phyloP scores from a whole-genome alignment of 1,140 invertebrate species.

The Zaprionus camerounensis region DNA sequence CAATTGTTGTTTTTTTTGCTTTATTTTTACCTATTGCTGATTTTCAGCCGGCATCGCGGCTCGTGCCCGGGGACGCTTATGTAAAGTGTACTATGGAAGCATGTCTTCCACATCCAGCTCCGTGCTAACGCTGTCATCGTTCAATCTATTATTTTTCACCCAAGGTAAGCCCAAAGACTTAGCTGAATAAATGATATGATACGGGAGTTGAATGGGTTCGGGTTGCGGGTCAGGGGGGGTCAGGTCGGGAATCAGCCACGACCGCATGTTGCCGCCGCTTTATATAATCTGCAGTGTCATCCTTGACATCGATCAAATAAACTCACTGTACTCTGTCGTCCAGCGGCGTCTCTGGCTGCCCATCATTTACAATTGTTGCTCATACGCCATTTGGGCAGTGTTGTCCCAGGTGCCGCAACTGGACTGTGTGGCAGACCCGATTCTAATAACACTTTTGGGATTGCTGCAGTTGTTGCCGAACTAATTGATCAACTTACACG shows the following conservation, averaged over 20 bases:
- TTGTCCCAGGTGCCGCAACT: background rate
- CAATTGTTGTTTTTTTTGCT: constrained; percentile 22
- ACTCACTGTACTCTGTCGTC: background rate
- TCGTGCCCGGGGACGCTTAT: constrained; percentile 61
- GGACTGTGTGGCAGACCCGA: background rate
- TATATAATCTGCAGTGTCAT: constrained; percentile 34
- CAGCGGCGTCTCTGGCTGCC: background rate
- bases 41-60: constrained; percentile 50
- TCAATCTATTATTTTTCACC: constrained; percentile 84
- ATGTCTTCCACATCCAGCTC: constrained; percentile 83
- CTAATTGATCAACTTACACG: background rate
- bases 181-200: constrained; percentile 12
- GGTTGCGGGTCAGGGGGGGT: background rate
- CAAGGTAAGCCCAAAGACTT: constrained; percentile 70
- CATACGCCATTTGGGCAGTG: constrained; percentile 13
- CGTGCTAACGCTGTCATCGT: constrained; percentile 83
- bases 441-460: background rate
- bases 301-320: constrained; percentile 17
- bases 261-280: constrained; percentile 14
- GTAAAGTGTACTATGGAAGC: constrained; percentile 83
- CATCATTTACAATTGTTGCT: constrained; percentile 36
- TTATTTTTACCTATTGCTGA: constrained; percentile 25
- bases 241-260: background rate
- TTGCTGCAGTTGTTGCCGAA: background rate
- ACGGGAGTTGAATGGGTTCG: background rate